Percentiles rank a stretch among this genome's conserved stretches.
phyloP scores from a whole-genome alignment of 2,113 vertebrate species.

The Anoplopoma fimbria region DNA sequence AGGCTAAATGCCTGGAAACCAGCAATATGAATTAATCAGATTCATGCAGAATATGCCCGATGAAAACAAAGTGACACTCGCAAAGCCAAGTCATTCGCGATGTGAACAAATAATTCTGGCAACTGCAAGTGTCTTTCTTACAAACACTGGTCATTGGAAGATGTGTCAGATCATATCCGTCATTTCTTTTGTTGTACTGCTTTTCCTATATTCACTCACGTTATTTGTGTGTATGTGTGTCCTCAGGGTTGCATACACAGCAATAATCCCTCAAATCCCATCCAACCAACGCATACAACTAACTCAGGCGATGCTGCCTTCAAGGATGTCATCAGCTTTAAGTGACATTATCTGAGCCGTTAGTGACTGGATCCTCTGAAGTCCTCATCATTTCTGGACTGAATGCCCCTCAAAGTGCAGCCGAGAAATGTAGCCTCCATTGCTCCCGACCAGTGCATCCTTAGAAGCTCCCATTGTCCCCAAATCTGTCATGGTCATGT shows the following conservation, averaged over 20 bases:
- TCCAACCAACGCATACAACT: constrained; percentile 5
- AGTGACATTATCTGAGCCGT: constrained; percentile 5
- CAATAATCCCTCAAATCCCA: constrained; percentile 9
- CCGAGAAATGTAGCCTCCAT: background rate
- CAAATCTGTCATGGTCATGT: background rate
- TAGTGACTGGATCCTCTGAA: constrained; percentile 2
- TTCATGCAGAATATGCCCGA: background rate
- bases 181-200: background rate
- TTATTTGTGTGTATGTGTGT: background rate
- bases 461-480: background rate
- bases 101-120: background rate
- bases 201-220: background rate
- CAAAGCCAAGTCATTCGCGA: background rate
- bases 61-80: background rate
- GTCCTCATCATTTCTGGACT: background rate
- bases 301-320: constrained; percentile 11
- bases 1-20: background rate
- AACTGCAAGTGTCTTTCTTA: background rate
- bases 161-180: constrained; percentile 1
- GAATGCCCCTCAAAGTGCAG: background rate
- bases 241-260: background rate
- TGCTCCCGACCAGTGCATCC: background rate
- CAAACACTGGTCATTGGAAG: background rate
- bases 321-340: constrained; percentile 32
- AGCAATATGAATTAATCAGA: constrained; percentile 9